Evolutionary conservation across 1,140 invertebrate species (phyloP), one percentile per base, ranked within the genome.

Genomic region (Drosophila albomicans): DNA sequence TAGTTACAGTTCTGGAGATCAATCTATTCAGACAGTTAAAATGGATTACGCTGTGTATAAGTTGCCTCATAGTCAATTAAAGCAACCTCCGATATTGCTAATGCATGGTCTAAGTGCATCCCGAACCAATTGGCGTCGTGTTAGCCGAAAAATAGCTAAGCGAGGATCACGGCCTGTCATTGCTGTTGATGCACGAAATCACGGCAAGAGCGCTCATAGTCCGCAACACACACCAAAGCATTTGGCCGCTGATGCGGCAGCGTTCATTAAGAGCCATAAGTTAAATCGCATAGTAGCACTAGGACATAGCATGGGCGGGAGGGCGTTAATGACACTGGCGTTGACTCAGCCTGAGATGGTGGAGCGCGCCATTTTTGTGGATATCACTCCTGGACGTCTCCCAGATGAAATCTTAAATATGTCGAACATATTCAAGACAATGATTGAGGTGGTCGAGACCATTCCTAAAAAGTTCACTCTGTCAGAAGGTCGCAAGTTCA

Each of bases 21-120:
- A 28, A n/a, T 3, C 16, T 1, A 59, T 45, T n/a, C 11, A 35
- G 28, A 45, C 49, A 15, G 10, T 71, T 0, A 41, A 64, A 10
- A 65, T 79, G 58, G 43, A 78, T 25, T 78, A 74, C 3, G 32
- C 45, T 1, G 5, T 46, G 2, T 80, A 74, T 32, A 28, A 65
- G 32, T 15, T 30, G 49, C 61, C 61, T 1, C 70, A 78, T 7
- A 80, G 66, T 20, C 56, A 57, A 1, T 13, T 74, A 2, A 30
- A 45, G 1, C 43, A 32, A 2, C 75, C 79, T 3, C 96, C 97
- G 2, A 93, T 98, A 8, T 89, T 98, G 2, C 95, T 98, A 41
- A 94, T 97, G 90, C 97, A 98, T 93, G 97, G 97, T 2, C 92
- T 98, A 11, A 95, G 98, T 70, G 96, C 96, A 0, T 96, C 95